Conservation (phyloP, 2,888 invertebrate species). For the Malthinus flaveolus region DNA sequence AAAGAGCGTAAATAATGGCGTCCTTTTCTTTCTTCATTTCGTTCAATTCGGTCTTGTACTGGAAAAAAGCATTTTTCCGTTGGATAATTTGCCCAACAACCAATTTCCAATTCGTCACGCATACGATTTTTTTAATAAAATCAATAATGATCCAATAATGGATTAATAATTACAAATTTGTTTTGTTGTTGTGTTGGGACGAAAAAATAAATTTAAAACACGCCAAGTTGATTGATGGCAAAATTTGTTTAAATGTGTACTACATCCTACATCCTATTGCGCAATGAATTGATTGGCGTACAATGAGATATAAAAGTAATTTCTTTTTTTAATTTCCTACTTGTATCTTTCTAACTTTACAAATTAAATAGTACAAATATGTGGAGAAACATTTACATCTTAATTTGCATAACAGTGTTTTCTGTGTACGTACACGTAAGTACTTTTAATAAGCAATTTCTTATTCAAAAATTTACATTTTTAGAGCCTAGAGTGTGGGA, state of each 20-base stretch:
- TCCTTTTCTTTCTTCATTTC: slow-evolving; percentile 41
- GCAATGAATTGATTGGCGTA: slow-evolving; percentile 29
- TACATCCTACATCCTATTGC: slow-evolving; percentile 44
- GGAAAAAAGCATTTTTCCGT: background rate
- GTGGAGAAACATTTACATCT: too few relatives aligned
- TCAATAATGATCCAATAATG: too few relatives aligned
- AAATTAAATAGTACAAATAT: too few relatives aligned
- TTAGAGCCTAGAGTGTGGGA: slow-evolving; percentile 48
- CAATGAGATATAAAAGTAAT: slow-evolving; percentile 15
- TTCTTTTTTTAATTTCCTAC: background rate
- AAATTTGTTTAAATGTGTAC: slow-evolving; percentile 35
- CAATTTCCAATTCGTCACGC: background rate
- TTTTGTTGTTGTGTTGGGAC: background rate
- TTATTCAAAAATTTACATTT: slow-evolving; percentile 1
- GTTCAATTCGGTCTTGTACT: slow-evolving; percentile 42
- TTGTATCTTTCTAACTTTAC: too few relatives aligned
- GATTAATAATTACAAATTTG: too few relatives aligned
- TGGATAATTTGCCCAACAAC: too few relatives aligned
- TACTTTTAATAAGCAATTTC: background rate
- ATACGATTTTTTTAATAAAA: background rate
- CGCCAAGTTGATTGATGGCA: slow-evolving; percentile 20
- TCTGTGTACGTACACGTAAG: slow-evolving; percentile 8
- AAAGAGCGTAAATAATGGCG: slow-evolving; percentile 41
- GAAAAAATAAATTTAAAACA: slow-evolving; percentile 9
- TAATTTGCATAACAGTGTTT: background rate